These are phyloP conservation scores for Atta cephalotes DNA, from an alignment of 1,140 invertebrate species.

Conservation along the genomic window DNA sequence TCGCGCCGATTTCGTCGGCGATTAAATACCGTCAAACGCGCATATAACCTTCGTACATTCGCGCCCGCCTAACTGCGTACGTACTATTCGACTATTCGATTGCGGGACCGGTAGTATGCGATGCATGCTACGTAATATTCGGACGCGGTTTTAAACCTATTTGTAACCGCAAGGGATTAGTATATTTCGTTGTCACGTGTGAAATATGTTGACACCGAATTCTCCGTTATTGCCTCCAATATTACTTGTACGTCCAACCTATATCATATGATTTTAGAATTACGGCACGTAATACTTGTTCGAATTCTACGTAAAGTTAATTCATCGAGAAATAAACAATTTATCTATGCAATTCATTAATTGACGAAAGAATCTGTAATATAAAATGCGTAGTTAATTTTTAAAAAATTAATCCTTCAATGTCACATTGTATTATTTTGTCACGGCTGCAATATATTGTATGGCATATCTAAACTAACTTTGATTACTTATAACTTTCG, in stretches of 20 bases:
- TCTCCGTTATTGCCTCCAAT: conserved; percentile 7
- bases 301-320: background rate
- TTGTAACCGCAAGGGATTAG: conserved; percentile 50
- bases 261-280: background rate
- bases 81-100: background rate
- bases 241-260: background rate
- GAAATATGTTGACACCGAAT: conserved; percentile 24
- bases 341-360: background rate
- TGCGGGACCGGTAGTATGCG: conserved; percentile 34
- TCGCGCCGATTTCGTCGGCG: conserved; percentile 13
- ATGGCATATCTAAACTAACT: no score
- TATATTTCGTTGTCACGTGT: conserved; percentile 44
- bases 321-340: background rate
- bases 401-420: no score
- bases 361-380: background rate
- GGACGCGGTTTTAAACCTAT: conserved; percentile 33
- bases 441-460: no score
- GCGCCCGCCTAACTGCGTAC: background rate
- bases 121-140: background rate
- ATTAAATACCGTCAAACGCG: conserved; percentile 45
- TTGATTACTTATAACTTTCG: no score
- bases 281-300: no score
- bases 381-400: no score
- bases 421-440: no score
- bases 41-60: background rate